Conservation (phyloP, 2,113 vertebrate genomes). For the Oryzias celebensis region DNA sequence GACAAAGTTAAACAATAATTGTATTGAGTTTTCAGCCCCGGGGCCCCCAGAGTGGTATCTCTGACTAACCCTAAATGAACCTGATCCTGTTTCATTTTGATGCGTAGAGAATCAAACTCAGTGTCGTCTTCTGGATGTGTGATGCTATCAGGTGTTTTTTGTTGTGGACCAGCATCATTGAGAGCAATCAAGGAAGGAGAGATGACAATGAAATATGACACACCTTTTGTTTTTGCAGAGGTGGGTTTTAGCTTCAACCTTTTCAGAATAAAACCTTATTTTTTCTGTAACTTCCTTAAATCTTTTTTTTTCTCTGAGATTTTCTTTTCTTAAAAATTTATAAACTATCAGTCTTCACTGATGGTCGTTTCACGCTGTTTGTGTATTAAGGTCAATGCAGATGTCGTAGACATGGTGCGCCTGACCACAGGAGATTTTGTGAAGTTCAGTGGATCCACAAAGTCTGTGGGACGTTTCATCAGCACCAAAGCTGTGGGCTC, state of each 20-base stretch:
- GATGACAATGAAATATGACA: conserved; percentile 82
- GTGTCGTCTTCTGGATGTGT: neutral
- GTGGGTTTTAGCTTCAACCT: conserved; percentile 65
- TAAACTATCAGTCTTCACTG: too few relatives aligned
- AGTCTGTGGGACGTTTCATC: conserved; percentile 80
- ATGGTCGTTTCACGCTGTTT: neutral
- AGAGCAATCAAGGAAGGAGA: conserved; percentile 86
- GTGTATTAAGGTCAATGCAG: conserved; percentile 74
- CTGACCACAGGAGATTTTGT: conserved; percentile 61
- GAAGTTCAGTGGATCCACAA: conserved; percentile 63
- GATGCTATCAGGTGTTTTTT: conserved; percentile 74
- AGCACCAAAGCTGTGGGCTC: conserved; percentile 89
- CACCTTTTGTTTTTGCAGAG: conserved; percentile 88
- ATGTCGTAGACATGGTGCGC: conserved; percentile 80
- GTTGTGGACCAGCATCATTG: conserved; percentile 87
- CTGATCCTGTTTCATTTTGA: neutral
- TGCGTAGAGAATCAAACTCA: neutral
- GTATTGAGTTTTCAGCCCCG: too few relatives aligned
- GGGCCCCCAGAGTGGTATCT: too few relatives aligned
- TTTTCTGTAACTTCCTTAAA: neutral
- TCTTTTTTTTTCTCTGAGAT: neutral
- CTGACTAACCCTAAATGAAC: too few relatives aligned
- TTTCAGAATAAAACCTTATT: too few relatives aligned
- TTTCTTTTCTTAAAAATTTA: neutral
- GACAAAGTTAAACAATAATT: too few relatives aligned